Conservation (phyloP, 2,797 vertebrate species). For the Acrossocheilus fasciatus region DNA sequence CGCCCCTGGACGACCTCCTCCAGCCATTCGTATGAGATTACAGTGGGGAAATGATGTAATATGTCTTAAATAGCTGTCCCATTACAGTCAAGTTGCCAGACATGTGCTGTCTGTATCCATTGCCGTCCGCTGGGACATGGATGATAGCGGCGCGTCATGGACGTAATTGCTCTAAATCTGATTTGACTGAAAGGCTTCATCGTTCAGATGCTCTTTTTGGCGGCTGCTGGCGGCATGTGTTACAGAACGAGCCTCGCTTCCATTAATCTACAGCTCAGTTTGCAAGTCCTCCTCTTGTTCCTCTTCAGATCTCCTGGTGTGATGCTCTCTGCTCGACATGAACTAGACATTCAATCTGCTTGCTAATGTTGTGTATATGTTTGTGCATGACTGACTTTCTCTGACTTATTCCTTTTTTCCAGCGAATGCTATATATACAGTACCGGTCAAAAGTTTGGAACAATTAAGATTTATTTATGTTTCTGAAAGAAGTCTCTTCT, state of each 20-base stretch:
- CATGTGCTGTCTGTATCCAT: constrained; percentile 54
- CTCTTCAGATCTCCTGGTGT: constrained; percentile 33
- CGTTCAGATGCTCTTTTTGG: constrained; percentile 49
- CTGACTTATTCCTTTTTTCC: neutral
- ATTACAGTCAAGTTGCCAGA: constrained; percentile 58
- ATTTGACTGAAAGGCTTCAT: constrained; percentile 65
- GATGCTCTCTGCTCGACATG: neutral
- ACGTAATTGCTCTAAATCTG: constrained; percentile 57
- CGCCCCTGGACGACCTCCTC: constrained; percentile 22
- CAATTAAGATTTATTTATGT: no score
- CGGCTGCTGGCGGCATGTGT: constrained; percentile 31
- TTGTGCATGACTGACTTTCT: neutral
- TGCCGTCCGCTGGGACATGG: constrained; percentile 45
- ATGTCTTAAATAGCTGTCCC: constrained; percentile 57
- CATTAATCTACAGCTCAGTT: constrained; percentile 51
- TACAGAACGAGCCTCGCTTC: constrained; percentile 30
- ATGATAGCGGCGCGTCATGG: constrained; percentile 49
- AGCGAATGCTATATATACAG: neutral
- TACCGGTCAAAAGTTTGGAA: no score
- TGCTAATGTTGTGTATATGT: constrained; percentile 2
- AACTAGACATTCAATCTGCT: constrained; percentile 24
- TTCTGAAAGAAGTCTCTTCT: no score
- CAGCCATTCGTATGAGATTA: constrained; percentile 53
- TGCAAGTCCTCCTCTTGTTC: constrained; percentile 32
- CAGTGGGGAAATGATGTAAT: constrained; percentile 56